Conservation (phyloP, 2,113 vertebrate genomes). For the Microtus oregoni region DNA sequence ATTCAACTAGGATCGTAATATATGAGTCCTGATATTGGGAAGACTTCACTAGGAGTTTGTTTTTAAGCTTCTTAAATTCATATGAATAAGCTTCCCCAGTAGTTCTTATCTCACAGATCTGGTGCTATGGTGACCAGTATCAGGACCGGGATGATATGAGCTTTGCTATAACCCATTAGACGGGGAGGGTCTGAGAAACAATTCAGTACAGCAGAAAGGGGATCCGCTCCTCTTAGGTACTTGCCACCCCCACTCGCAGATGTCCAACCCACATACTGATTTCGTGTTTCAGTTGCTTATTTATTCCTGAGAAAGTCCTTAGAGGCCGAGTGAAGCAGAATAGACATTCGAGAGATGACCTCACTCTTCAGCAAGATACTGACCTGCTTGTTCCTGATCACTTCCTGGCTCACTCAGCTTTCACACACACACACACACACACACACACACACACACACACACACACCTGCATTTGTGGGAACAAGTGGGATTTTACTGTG, state of each 20-base stretch:
- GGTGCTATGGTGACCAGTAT: not conserved
- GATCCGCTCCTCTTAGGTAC: not conserved
- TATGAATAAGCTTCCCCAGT: not conserved
- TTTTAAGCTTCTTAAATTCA: conserved; percentile 6
- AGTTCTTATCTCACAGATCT: not conserved
- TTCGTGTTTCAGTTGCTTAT: not conserved
- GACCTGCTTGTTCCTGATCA: too few relatives aligned
- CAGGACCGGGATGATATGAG: not conserved
- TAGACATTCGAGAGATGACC: not conserved
- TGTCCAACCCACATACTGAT: too few relatives aligned
- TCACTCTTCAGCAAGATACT: not conserved
- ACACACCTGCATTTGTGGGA: not conserved
- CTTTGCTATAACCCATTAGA: not conserved
- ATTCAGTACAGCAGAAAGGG: not conserved
- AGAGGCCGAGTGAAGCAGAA: not conserved
- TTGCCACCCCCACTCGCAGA: not conserved
- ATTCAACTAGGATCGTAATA: not conserved
- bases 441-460: too few relatives aligned
- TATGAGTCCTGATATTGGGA: not conserved
- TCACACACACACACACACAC: not conserved
- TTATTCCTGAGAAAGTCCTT: not conserved
- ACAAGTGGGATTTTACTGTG: not conserved
- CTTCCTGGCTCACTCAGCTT: too few relatives aligned
- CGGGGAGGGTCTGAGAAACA: not conserved
- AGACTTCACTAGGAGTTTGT: not conserved